Evolutionary conservation across 2,113 vertebrate genomes (phyloP), one percentile per base, ranked within the genome.

Genomic region (Silurus meridionalis): DNA sequence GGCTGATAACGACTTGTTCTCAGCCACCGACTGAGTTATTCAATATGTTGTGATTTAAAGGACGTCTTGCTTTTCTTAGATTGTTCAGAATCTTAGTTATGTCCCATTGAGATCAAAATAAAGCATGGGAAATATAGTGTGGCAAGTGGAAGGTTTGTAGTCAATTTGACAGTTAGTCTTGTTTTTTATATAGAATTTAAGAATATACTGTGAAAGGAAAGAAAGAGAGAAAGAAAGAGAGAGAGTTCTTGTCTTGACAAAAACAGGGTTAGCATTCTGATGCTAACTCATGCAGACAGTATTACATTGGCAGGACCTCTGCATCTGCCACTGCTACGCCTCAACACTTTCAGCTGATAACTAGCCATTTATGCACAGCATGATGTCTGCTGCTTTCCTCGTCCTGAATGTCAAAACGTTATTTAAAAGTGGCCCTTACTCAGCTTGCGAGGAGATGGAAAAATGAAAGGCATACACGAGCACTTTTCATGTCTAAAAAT

Each of bases 341-440:
- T 88, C 85, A 84, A 53, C 82, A 83, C 52, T 89, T 79, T 81
- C 82, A 25, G 25, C 71, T 87, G 82, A 87, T 84, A 89, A 86
- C 69, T 77, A 87, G 46, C 81, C 86, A 84, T 86, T 89, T 89
- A 86, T 90, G 83, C 86, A 88, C 87, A 90, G 88, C 86, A 80
- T 89, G 89, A 82, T 28, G 82, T 46, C 83, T 84, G 21, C 66
- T 57, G 74, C 83, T 57, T 60, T 75, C 69, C 67, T 53, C 50
- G 19, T 85, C 52, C 83, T 88, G 83, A 87, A 90, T 87, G 80
- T 85, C 72, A 88, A 87, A 87, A 87, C 71, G 69, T 80, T 86
- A 67, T 82, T 69, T 87, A 80, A 86, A 87, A 80, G 50, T 87
- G 79, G 64, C 53, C 52, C 71, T 58, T 37, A 50, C 50, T 78